phyloP scores from a whole-genome alignment of 2,113 vertebrate genomes.

The Apus apus region DNA sequence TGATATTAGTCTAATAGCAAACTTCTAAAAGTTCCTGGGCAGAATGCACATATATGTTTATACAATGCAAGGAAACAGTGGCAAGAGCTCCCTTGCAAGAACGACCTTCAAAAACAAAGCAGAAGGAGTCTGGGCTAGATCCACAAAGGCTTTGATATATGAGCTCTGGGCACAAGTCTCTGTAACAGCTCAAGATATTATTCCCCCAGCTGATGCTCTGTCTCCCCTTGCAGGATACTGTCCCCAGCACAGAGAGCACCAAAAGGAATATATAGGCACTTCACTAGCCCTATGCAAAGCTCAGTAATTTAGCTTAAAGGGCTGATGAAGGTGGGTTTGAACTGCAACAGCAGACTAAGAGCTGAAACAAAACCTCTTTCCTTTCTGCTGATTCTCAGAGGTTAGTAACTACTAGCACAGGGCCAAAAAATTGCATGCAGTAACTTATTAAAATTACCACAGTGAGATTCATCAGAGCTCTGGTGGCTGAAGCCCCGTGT shows the following conservation, averaged over 20 bases:
- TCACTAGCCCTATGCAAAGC: not conserved
- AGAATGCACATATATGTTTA: not conserved
- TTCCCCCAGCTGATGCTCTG: not conserved
- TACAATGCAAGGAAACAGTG: constrained; percentile 31
- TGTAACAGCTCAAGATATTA: not conserved
- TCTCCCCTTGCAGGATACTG: not conserved
- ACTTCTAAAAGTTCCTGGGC: not conserved
- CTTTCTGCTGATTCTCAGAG: not conserved
- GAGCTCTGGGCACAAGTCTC: constrained; percentile 22
- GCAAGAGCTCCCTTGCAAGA: constrained; percentile 23
- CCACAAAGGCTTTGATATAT: not conserved
- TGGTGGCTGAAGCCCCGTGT: not conserved
- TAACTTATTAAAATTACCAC: not conserved
- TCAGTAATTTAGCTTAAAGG: not conserved
- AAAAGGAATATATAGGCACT: not conserved
- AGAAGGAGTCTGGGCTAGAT: not conserved
- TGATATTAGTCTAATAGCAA: not conserved
- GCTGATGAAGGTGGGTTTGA: not conserved
- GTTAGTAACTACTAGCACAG: not conserved
- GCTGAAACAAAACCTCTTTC: not conserved
- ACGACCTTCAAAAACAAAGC: constrained; percentile 29
- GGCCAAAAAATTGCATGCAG: not conserved
- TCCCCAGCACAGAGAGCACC: constrained; percentile 12
- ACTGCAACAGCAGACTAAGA: not conserved
- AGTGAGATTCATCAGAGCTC: not conserved